phyloP scores from a whole-genome alignment of 2,888 invertebrate species.

The Emmelina monodactyla region DNA sequence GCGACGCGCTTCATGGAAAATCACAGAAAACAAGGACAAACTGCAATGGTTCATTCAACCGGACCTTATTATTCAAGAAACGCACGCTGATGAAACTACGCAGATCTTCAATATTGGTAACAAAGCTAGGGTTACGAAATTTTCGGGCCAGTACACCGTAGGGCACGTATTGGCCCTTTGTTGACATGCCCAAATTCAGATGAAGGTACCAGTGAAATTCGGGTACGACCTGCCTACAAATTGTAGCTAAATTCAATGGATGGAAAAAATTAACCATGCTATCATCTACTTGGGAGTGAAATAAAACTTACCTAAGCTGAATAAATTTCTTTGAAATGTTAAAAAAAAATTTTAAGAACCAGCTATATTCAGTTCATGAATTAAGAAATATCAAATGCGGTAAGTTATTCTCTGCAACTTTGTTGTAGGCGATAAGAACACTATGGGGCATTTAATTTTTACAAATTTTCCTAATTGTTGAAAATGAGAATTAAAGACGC shows the following conservation, averaged over 20 bases:
- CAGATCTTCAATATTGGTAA: conserved; percentile 58
- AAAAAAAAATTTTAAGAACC: no score
- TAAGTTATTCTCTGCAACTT: no score
- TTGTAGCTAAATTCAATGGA: neutral
- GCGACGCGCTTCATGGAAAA: conserved; percentile 46
- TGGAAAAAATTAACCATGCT: no score
- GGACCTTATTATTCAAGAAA: conserved; percentile 60
- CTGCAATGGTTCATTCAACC: conserved; percentile 65
- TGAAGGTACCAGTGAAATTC: neutral
- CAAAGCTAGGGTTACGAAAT: conserved; percentile 52
- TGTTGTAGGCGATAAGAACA: no score
- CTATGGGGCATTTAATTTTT: no score
- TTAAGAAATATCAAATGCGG: no score
- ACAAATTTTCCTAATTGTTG: no score
- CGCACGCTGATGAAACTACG: conserved; percentile 59
- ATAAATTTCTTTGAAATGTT: no score
- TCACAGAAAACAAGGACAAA: conserved; percentile 65
- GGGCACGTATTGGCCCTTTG: conserved; percentile 31
- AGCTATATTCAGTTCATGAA: no score
- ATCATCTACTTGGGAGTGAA: no score
- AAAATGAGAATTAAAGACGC: no score
- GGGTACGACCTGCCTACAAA: neutral
- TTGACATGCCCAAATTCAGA: neutral
- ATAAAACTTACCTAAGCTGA: no score
- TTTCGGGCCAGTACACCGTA: conserved; percentile 34